Percentiles rank a stretch among this genome's conserved stretches.
These are phyloP conservation scores for Cottus gobio DNA, from an alignment of 2,113 vertebrate genomes.

Conservation along the genomic window DNA sequence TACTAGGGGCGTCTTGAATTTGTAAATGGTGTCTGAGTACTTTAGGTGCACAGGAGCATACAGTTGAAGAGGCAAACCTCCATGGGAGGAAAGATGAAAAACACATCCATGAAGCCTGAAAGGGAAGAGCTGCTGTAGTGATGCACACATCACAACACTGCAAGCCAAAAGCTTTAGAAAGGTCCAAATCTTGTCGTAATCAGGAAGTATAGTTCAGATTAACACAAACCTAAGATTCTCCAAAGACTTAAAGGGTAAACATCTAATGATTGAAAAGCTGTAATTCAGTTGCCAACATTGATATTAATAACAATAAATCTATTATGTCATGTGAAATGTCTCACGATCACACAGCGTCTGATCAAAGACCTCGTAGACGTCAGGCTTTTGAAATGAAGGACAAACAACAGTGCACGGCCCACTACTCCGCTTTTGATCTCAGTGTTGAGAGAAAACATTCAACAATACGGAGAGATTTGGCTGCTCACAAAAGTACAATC, in stretches of 20 bases:
- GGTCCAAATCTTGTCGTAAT: background rate
- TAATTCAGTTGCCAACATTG: background rate
- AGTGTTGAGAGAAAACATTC: constrained; percentile 4
- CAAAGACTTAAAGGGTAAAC: background rate
- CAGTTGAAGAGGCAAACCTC: background rate
- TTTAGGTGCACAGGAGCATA: constrained; percentile 7
- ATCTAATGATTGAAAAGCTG: background rate
- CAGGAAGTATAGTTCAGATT: background rate
- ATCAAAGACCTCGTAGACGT: constrained; percentile 22
- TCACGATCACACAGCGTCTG: background rate
- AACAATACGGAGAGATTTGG: constrained; percentile 7
- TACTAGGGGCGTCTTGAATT: constrained; percentile 31
- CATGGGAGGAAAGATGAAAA: background rate
- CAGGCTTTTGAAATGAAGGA: constrained; percentile 6
- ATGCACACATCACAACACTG: background rate
- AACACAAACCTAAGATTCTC: background rate
- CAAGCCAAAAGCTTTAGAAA: background rate
- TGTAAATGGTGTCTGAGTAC: constrained; percentile 35
- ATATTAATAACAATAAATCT: background rate
- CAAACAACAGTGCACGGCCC: background rate
- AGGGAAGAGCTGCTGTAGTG: background rate
- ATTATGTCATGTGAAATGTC: background rate
- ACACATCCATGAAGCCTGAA: background rate
- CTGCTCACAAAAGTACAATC: constrained; percentile 1
- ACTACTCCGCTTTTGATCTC: background rate